Percentiles rank a stretch among this genome's conserved stretches.
phyloP scores from a whole-genome alignment of 2,113 vertebrate species.

The Pyrgilauda ruficollis region DNA sequence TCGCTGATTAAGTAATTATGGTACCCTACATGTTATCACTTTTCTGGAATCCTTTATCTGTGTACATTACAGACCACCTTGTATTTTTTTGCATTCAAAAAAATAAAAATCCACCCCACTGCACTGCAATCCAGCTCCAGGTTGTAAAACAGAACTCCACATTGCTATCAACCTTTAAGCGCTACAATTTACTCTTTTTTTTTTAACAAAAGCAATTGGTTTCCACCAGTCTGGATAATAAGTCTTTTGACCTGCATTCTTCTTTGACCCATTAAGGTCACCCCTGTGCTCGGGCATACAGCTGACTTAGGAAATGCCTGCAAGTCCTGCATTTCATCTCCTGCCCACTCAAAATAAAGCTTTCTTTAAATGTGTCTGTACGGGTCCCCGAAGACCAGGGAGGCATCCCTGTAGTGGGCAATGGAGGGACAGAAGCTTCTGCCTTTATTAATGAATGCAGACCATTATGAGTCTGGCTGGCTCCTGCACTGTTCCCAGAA shows the following conservation, averaged over 20 bases:
- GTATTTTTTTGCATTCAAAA: slow-evolving; percentile 23
- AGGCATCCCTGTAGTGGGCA: slow-evolving; percentile 93
- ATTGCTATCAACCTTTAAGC: slow-evolving; percentile 73
- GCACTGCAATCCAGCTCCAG: slow-evolving; percentile 16
- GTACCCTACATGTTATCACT: slow-evolving; percentile 67
- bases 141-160: slow-evolving; percentile 67
- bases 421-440: slow-evolving; percentile 94
- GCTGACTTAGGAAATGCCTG: slow-evolving; percentile 86
- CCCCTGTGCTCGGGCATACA: slow-evolving; percentile 77
- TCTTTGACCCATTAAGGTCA: slow-evolving; percentile 89
- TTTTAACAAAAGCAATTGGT: slow-evolving; percentile 90
- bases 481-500: slow-evolving; percentile 96
- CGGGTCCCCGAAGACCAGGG: slow-evolving; percentile 83
- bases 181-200: slow-evolving; percentile 64
- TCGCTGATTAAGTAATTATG: slow-evolving; percentile 79
- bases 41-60: slow-evolving; percentile 59
- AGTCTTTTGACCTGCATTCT: slow-evolving; percentile 94
- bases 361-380: slow-evolving; percentile 94
- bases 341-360: slow-evolving; percentile 92
- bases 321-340: slow-evolving; percentile 86
- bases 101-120: not conserved
- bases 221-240: slow-evolving; percentile 95
- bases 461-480: slow-evolving; percentile 99
- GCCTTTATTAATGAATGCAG: slow-evolving; percentile 99
- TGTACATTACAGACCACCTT: not conserved